These are phyloP conservation scores for Tridacna crocea DNA, from an alignment of 2,888 invertebrate genomes.

Conservation along the genomic window DNA sequence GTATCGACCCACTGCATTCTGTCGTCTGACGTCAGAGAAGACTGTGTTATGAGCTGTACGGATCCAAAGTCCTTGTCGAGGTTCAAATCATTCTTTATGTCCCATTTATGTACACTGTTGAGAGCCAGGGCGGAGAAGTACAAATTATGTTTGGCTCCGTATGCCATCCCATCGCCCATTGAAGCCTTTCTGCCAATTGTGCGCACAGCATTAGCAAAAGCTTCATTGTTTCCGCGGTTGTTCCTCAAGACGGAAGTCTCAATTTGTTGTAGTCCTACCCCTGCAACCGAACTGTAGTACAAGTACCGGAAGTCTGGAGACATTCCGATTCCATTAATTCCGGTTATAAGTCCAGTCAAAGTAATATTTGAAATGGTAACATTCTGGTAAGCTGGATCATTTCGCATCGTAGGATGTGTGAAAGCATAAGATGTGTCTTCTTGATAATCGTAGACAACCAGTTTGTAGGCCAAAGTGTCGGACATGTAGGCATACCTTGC, in stretches of 20 bases:
- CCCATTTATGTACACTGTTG: conserved; percentile 63
- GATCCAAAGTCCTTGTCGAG: conserved; percentile 32
- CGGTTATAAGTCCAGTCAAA: conserved; percentile 38
- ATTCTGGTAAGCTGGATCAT: conserved; percentile 43
- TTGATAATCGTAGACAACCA: conserved; percentile 67
- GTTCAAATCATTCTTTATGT: conserved; percentile 33
- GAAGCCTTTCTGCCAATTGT: conserved; percentile 58
- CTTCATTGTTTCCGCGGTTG: conserved; percentile 23
- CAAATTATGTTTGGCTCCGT: conserved; percentile 54
- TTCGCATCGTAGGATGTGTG: conserved; percentile 58
- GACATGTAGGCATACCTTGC: conserved; percentile 69
- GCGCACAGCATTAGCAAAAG: conserved; percentile 52
- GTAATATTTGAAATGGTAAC: conserved; percentile 59
- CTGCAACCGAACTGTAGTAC: conserved; percentile 68
- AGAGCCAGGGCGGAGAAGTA: conserved; percentile 61
- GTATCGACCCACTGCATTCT: conserved; percentile 68
- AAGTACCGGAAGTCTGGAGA: conserved; percentile 66
- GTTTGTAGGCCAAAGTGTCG: conserved; percentile 62
- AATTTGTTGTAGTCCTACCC: conserved; percentile 62
- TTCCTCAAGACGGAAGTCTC: conserved; percentile 59
- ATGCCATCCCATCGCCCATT: conserved; percentile 65
- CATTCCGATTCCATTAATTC: conserved; percentile 71
- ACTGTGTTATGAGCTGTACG: conserved; percentile 36
- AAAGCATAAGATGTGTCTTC: conserved; percentile 54
- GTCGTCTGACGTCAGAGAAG: conserved; percentile 54